phyloP scores from a whole-genome alignment of 2,113 vertebrate species.

The Mus musculus region GRCm39 chr8:118828001-118828500 shows the following conservation, averaged over 20 bases:
- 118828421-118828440: constrained; percentile 86
- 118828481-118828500: constrained; percentile 80
- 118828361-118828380: constrained; percentile 88
- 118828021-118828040: not conserved
- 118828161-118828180: constrained; percentile 12
- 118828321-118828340: constrained; percentile 90
- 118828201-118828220: not conserved
- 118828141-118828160: not conserved
- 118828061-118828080: not conserved
- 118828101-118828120: not conserved
- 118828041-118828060: not conserved
- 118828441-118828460: constrained; percentile 84
- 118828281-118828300: constrained; percentile 84
- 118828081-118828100: not conserved
- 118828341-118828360: constrained; percentile 86
- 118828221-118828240: not conserved
- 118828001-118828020: not conserved
- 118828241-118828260: constrained; percentile 4
- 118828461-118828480: constrained; percentile 87
- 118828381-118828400: constrained; percentile 90
- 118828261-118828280: constrained; percentile 71
- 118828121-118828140: not conserved
- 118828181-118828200: not conserved
- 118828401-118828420: constrained; percentile 85
- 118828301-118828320: constrained; percentile 89